A percentile compares a stretch with the other conserved stretches of the same genome.
phyloP scores from a whole-genome alignment of 1,140 invertebrate genomes.

The Radopholus similis region DNA sequence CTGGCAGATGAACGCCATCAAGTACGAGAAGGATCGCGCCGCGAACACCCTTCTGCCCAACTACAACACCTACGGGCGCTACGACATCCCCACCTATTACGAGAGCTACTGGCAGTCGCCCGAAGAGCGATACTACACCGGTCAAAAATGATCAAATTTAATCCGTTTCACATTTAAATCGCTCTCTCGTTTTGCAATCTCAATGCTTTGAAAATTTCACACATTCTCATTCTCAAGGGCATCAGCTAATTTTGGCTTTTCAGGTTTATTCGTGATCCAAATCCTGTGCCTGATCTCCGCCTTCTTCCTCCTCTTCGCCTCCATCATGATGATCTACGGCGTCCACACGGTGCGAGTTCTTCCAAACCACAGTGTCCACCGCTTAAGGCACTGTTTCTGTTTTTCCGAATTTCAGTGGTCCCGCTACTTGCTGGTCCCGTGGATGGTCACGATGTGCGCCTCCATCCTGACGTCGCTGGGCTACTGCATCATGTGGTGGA shows the following conservation, averaged over 20 bases:
- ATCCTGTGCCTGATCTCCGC: conserved; percentile 53
- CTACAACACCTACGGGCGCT: conserved; percentile 57
- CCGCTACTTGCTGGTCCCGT: conserved; percentile 50
- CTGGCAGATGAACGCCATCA: conserved; percentile 60
- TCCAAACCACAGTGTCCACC: neutral
- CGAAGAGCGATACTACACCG: conserved; percentile 56
- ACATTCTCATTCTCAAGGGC: too few relatives aligned
- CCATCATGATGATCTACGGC: conserved; percentile 53
- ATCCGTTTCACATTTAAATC: too few relatives aligned
- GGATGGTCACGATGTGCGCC: conserved; percentile 51
- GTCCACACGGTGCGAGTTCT: conserved; percentile 48
- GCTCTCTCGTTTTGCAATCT: too few relatives aligned
- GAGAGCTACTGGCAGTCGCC: conserved; percentile 54
- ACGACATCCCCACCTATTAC: conserved; percentile 55
- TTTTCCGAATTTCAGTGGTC: conserved; percentile 45
- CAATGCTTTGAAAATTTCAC: too few relatives aligned
- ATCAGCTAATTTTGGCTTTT: too few relatives aligned
- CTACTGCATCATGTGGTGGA: conserved; percentile 55
- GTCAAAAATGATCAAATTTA: too few relatives aligned
- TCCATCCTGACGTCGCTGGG: conserved; percentile 55
- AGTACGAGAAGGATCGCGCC: conserved; percentile 58
- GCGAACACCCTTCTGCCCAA: conserved; percentile 57
- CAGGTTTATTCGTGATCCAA: conserved; percentile 57
- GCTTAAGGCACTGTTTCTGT: neutral
- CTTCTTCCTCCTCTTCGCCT: conserved; percentile 56